phyloP scores from a whole-genome alignment of 2,797 vertebrate species.

The Megaceryle alcyon region DNA sequence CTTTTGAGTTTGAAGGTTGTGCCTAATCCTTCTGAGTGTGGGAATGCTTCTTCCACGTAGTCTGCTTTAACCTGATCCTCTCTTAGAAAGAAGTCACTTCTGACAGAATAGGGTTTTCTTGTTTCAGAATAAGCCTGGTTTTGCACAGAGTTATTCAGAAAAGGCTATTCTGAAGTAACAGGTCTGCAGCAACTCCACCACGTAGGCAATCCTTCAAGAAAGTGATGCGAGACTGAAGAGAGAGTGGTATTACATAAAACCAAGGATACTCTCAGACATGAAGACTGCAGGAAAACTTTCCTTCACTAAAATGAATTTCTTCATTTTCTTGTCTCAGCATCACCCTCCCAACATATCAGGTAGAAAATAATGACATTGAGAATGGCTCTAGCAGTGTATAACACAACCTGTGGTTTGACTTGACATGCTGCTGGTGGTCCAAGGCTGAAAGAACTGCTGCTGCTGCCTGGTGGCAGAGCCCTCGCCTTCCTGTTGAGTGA shows the following conservation, averaged over 20 bases:
- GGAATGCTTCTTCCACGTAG: neutral
- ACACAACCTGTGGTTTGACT: neutral
- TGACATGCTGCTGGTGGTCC: neutral
- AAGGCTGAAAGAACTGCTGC: neutral
- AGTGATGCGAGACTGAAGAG: neutral
- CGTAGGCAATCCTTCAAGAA: neutral
- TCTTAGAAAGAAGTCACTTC: neutral
- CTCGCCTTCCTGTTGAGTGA: fast-evolving
- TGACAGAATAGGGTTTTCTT: neutral
- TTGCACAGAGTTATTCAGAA: neutral
- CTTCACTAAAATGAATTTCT: neutral
- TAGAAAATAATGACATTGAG: fast-evolving
- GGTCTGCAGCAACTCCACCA: neutral
- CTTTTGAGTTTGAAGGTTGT: neutral
- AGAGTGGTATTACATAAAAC: neutral
- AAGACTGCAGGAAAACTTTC: neutral
- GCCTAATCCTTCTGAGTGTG: neutral
- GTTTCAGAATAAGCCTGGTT: neutral
- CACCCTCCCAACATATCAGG: neutral
- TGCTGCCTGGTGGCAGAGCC: neutral
- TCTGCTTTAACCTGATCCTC: neutral
- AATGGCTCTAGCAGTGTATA: fast-evolving
- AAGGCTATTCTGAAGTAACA: neutral
- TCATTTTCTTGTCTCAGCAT: neutral
- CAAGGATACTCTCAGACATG: neutral